A percentile compares a stretch with the other conserved stretches of the same genome.
Evolutionary conservation across 2,888 invertebrate species (phyloP).

Genomic region (Leptopterna dolabrata): DNA sequence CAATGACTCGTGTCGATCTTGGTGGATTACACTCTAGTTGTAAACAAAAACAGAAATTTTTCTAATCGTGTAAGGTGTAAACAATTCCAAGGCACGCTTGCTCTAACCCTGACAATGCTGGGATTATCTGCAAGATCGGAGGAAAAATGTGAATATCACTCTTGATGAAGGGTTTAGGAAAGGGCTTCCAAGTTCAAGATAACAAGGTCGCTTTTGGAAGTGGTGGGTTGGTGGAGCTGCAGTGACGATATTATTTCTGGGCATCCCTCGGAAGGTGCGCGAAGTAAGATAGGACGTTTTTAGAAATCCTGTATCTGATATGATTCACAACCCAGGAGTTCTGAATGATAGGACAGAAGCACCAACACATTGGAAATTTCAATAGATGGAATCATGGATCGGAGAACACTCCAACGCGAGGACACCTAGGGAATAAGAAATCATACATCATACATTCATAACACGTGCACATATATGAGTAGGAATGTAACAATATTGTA

Average conservation of each 20-base stretch:
- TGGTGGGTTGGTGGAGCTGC: neutral
- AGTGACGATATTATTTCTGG: neutral
- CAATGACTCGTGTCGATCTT: neutral
- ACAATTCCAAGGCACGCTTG: neutral
- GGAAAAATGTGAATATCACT: neutral
- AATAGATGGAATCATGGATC: neutral
- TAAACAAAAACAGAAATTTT: neutral
- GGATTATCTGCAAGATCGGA: neutral
- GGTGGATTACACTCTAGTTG: neutral
- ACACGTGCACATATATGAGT: too few relatives aligned
- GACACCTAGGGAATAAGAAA: too few relatives aligned
- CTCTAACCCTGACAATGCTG: neutral
- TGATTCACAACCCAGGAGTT: too few relatives aligned
- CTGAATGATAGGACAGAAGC: neutral
- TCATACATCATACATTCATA: too few relatives aligned
- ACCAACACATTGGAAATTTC: neutral
- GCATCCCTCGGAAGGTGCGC: neutral
- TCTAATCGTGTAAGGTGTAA: neutral
- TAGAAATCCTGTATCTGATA: neutral
- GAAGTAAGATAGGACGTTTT: neutral
- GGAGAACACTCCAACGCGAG: neutral
- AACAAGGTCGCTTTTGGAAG: neutral
- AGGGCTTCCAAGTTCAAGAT: neutral
- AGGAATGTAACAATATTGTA: neutral
- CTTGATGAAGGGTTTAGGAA: neutral